phyloP scores from a whole-genome alignment of 2,113 vertebrate genomes.

The Cranoglanis bouderius region DNA sequence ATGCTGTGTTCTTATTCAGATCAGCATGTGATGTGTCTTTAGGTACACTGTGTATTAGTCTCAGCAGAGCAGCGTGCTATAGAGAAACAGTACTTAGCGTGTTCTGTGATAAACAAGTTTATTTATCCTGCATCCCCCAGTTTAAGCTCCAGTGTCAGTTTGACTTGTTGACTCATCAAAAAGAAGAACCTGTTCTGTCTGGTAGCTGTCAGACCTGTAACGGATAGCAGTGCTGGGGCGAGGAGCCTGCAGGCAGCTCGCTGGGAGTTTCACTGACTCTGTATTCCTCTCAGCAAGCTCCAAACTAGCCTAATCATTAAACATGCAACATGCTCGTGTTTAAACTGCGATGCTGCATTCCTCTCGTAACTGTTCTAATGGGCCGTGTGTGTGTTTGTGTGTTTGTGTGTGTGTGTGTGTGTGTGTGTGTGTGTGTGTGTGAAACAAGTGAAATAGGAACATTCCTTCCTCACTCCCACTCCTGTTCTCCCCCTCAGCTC shows the following conservation, averaged over 20 bases:
- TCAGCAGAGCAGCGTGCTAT: background rate
- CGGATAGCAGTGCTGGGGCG: background rate
- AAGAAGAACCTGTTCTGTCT: conserved; percentile 50
- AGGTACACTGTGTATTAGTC: conserved; percentile 12
- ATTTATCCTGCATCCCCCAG: conserved; percentile 28
- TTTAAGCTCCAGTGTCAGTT: conserved; percentile 39
- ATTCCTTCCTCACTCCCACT: conserved; percentile 91
- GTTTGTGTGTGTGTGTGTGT: conserved; percentile 62
- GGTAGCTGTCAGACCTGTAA: conserved; percentile 46
- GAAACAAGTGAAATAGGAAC: conserved; percentile 69
- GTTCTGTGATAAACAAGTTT: conserved; percentile 42
- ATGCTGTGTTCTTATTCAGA: background rate
- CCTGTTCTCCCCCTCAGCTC: conserved; percentile 65
- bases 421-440: conserved; percentile 61
- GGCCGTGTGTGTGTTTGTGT: conserved; percentile 56
- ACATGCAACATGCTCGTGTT: conserved; percentile 38
- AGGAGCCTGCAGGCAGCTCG: conserved; percentile 22
- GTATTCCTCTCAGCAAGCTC: background rate
- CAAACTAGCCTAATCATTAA: background rate
- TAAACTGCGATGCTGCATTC: conserved; percentile 58
- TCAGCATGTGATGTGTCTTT: background rate
- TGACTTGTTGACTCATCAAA: conserved; percentile 56
- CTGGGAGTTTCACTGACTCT: background rate
- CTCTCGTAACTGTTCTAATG: conserved; percentile 62
- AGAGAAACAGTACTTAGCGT: conserved; percentile 11